Evolutionary conservation across 2,888 invertebrate species (phyloP).

Genomic region (Lithophane socia): DNA sequence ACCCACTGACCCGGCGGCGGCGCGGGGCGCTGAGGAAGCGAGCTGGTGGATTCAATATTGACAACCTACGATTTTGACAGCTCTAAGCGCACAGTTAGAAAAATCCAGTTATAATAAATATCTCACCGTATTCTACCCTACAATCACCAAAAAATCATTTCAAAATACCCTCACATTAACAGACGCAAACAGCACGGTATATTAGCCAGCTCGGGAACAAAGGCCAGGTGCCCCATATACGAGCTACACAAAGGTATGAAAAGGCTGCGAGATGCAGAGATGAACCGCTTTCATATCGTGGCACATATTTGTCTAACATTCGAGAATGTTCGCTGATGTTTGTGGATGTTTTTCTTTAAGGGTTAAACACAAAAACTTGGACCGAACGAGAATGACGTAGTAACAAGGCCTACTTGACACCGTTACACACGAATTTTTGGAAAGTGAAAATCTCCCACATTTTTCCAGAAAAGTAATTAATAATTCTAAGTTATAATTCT

Average conservation of each 20-base stretch:
- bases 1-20: too few species aligned
- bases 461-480: not conserved
- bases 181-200: slow-evolving; percentile 25
- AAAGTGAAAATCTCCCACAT: not conserved
- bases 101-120: too few species aligned
- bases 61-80: too few species aligned
- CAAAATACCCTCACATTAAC: slow-evolving; percentile 19
- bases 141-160: slow-evolving; percentile 30
- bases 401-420: not conserved
- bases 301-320: slow-evolving; percentile 60
- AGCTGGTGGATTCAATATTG: too few species aligned
- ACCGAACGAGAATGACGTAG: too few species aligned
- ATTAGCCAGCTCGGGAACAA: slow-evolving; percentile 64
- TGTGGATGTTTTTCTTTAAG: slow-evolving; percentile 6
- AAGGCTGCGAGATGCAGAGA: slow-evolving; percentile 54
- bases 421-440: not conserved
- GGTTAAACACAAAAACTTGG: not conserved
- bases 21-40: too few species aligned
- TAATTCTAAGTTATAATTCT: not conserved
- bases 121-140: not conserved
- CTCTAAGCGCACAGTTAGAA: too few species aligned
- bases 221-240: slow-evolving; percentile 65
- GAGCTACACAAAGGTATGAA: slow-evolving; percentile 59
- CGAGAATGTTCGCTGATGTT: slow-evolving; percentile 27
- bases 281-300: slow-evolving; percentile 46